Percentiles rank a stretch among this genome's conserved stretches.
Evolutionary conservation across 2,888 invertebrate species (phyloP).

Genomic region (Caenorhabditis sp.): DNA sequence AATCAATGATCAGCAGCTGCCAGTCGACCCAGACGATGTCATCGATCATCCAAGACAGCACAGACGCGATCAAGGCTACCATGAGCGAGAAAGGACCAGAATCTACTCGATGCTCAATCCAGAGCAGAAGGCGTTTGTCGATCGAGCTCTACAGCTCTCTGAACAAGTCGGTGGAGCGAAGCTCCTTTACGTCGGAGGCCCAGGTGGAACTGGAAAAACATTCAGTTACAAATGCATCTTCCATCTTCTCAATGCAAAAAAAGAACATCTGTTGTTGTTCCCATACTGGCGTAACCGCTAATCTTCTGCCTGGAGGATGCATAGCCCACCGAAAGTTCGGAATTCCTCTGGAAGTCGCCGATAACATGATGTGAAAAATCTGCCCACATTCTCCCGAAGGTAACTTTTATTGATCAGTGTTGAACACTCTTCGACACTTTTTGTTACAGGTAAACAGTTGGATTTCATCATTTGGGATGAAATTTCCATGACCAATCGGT

Average conservation of each 20-base stretch:
- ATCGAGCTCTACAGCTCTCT: not conserved
- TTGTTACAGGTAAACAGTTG: not conserved
- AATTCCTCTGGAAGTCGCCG: too few relatives aligned
- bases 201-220: slow-evolving; percentile 10
- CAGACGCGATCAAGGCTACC: too few relatives aligned
- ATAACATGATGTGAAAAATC: too few relatives aligned
- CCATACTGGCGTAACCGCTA: not conserved
- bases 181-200: not conserved
- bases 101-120: not conserved
- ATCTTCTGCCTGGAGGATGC: too few relatives aligned
- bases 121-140: not conserved
- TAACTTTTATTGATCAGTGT: too few relatives aligned
- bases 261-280: not conserved
- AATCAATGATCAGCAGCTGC: not conserved
- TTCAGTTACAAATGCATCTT: slow-evolving; percentile 3
- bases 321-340: too few relatives aligned
- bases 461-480: slow-evolving; percentile 9
- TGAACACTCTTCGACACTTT: too few relatives aligned
- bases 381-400: too few relatives aligned
- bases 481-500: not conserved
- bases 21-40: too few relatives aligned
- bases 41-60: too few relatives aligned
- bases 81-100: too few relatives aligned
- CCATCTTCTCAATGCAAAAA: not conserved
- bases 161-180: not conserved